Evolutionary conservation across 2,888 invertebrate species (phyloP).

Genomic region (Clostera curtula): DNA sequence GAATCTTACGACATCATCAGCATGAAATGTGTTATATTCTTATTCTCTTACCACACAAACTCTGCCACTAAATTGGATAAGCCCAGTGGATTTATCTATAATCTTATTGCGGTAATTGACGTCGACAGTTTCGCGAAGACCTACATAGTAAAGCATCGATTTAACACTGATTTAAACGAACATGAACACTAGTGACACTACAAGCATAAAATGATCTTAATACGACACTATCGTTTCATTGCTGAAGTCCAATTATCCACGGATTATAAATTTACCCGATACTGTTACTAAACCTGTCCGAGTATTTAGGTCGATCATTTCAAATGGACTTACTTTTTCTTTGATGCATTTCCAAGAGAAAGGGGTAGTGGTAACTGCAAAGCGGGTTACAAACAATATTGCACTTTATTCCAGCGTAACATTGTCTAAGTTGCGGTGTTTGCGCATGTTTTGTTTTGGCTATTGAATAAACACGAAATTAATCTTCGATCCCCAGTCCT

Average conservation of each 20-base stretch:
- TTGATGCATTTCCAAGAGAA: conserved; percentile 21
- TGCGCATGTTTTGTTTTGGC: conserved; percentile 5
- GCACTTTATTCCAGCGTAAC: conserved; percentile 6
- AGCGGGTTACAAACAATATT: conserved; percentile 11
- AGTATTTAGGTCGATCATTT: conserved; percentile 29
- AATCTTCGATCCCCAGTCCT: conserved; percentile 21
- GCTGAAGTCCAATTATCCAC: conserved; percentile 13
- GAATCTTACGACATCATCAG: too few relatives aligned
- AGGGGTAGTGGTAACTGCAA: conserved; percentile 18
- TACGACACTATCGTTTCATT: conserved; percentile 5
- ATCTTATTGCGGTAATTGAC: too few relatives aligned
- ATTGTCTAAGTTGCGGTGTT: conserved; percentile 7
- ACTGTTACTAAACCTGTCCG: conserved; percentile 21
- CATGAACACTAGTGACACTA: too few relatives aligned
- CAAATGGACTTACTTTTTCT: conserved; percentile 23
- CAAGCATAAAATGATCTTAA: conserved; percentile 11
- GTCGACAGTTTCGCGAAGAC: too few relatives aligned
- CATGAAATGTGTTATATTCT: too few relatives aligned
- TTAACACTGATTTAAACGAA: too few relatives aligned
- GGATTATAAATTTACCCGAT: conserved; percentile 10
- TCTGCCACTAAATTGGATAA: too few relatives aligned
- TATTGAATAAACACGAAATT: conserved; percentile 18
- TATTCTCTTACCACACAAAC: too few relatives aligned
- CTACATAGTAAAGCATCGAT: too few relatives aligned
- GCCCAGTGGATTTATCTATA: too few relatives aligned